These are phyloP conservation scores for Dryoscopus gambensis DNA, from an alignment of 2,113 vertebrate species.

Conservation along the genomic window DNA sequence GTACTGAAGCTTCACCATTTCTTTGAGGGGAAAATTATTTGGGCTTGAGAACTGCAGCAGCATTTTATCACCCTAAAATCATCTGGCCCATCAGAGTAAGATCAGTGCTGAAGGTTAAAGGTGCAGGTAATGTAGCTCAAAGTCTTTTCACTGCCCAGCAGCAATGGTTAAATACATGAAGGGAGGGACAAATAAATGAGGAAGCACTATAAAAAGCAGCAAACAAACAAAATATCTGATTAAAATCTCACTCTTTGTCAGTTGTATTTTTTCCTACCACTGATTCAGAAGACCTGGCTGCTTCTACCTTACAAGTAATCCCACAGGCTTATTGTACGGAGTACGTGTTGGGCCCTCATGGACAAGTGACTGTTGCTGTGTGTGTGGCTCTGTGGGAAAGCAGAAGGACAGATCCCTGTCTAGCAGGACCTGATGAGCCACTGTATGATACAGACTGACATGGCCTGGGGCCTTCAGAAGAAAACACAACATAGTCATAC, in stretches of 20 bases:
- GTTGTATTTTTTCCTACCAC: not conserved
- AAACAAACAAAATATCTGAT: not conserved
- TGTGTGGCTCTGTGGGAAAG: not conserved
- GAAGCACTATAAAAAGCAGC: not conserved
- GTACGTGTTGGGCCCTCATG: not conserved
- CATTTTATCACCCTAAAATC: not conserved
- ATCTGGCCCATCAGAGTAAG: not conserved
- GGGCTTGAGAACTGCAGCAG: not conserved
- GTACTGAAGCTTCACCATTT: rapidly evolving
- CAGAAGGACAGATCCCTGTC: not conserved
- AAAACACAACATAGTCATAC: not conserved
- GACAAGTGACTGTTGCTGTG: too few relatives aligned
- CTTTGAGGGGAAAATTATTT: not conserved
- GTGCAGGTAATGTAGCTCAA: not conserved
- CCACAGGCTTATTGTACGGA: not conserved
- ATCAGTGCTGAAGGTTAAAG: not conserved
- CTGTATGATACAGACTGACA: too few relatives aligned
- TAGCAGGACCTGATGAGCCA: not conserved
- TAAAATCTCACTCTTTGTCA: not conserved
- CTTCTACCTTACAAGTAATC: not conserved
- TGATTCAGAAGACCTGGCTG: not conserved
- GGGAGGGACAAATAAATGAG: not conserved
- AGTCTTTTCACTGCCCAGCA: not conserved
- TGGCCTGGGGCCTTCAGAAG: not conserved
- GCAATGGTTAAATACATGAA: not conserved